Base-by-base conservation (phyloP, 2,113 vertebrate genomes). In the Elephantulus edwardii region DNA sequence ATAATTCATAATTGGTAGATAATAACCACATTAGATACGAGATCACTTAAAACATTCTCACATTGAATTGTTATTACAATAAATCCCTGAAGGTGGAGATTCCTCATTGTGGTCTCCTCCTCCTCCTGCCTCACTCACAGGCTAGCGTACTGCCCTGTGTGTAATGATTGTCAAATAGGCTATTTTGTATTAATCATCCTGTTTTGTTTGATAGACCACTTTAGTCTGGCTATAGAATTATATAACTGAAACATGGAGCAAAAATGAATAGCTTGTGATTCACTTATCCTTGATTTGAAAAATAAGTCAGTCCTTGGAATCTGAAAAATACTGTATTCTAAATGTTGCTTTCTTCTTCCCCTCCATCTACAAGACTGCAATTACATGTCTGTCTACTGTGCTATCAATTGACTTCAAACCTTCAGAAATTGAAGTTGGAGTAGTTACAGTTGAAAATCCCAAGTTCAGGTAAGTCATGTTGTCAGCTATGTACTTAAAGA, bases 331-430 rank as follows among this genome's bases (percentile, higher is more conserved):
- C 22, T 79, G 1, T 50, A 78, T 90, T 81, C 91, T 91, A 83
- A n/a, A 74, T 88, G 8, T 75, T 88, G 11, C 0, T 94, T 50
- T 93, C 88, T 89, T 74, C 93, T 96, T 92, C 96, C n/a, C n/a
- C n/a, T n/a, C n/a, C n/a, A n/a, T n/a, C n/a, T n/a, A n/a, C n/a
- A n/a, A 99, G 99, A 99, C 98, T 64, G 99, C 98, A 40, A 98
- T 99, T 97, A 99, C 99, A 30, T 99, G 99, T 96, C 97, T 99
- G 94, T 99, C 99, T 93, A 99, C 99, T 88, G 98, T 99, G 93
- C 97, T 99, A 72, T 99, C 99, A 84, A 99, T 99, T 96, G 99
- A 99, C 97, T 99, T 99, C 97, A 99, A 99, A 96, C 99, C 99
- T 94, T 99, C 98, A 95, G 99, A 99, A 97, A 98, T 99, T 84